phyloP scores from a whole-genome alignment of 2,888 invertebrate genomes.

The Ormyrus rosae region DNA sequence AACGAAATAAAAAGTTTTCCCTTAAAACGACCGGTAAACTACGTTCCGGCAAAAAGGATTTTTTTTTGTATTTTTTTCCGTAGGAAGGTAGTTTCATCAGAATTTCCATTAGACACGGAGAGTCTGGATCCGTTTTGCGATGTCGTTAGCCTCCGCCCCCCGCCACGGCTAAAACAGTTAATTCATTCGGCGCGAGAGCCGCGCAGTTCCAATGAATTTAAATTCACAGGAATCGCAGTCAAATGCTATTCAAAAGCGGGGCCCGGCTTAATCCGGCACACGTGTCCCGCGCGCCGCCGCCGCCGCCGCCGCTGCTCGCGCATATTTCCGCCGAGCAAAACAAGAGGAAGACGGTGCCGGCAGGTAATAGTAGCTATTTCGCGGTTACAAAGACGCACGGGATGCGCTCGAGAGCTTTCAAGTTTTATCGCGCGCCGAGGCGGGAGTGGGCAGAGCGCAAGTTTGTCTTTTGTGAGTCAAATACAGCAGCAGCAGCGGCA shows the following conservation, averaged over 20 bases:
- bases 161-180: slow-evolving; percentile 25
- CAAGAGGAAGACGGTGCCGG: not conserved
- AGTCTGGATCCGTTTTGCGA: not conserved
- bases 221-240: slow-evolving; percentile 40
- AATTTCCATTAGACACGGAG: slow-evolving; percentile 44
- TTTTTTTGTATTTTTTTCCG: slow-evolving; percentile 8
- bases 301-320: not conserved
- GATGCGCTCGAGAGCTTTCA: slow-evolving; percentile 46
- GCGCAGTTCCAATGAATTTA: slow-evolving; percentile 48
- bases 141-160: not conserved
- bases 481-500: slow-evolving; percentile 15
- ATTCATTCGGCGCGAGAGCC: slow-evolving; percentile 33
- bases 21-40: no score
- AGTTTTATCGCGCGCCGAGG: slow-evolving; percentile 49
- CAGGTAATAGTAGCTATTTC: slow-evolving; percentile 25
- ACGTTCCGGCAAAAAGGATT: not conserved
- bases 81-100: slow-evolving; percentile 35
- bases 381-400: slow-evolving; percentile 41
- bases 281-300: not conserved
- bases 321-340: slow-evolving; percentile 24
- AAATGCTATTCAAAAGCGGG: slow-evolving; percentile 47
- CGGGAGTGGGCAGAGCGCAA: slow-evolving; percentile 5
- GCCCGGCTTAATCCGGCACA: slow-evolving; percentile 44
- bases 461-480: slow-evolving; percentile 56
- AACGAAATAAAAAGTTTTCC: no score